These are phyloP conservation scores for Sphaerophoria taeniata DNA, from an alignment of 2,888 invertebrate species.

Conservation along the genomic window DNA sequence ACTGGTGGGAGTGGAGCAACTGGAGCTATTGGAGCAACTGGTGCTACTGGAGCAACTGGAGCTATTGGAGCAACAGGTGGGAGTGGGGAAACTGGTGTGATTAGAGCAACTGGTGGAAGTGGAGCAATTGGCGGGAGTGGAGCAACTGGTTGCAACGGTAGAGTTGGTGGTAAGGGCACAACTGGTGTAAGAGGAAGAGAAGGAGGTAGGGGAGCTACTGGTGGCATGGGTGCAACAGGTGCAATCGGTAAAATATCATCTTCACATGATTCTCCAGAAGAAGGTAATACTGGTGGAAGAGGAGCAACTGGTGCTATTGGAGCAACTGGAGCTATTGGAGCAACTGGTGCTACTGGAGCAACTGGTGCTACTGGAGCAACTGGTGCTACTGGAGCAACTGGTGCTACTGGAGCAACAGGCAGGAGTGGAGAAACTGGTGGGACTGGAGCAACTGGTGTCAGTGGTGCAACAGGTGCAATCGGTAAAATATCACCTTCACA, in stretches of 20 bases:
- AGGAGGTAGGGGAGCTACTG: not conserved
- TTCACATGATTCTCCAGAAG: not conserved
- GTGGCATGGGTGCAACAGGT: not conserved
- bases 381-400: not conserved
- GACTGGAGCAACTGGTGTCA: not conserved
- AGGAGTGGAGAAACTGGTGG: not conserved
- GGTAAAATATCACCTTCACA: not conserved
- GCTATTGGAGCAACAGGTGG: not conserved
- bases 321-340: not conserved
- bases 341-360: not conserved
- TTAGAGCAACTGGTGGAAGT: not conserved
- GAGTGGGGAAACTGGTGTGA: not conserved
- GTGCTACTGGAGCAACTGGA: not conserved
- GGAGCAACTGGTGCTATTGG: not conserved
- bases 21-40: not conserved
- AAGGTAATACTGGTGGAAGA: not conserved
- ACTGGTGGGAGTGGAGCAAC: not conserved
- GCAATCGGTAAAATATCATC: not conserved
- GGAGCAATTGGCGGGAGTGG: not conserved
- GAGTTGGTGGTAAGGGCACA: not conserved
- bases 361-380: not conserved
- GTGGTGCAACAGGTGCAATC: not conserved
- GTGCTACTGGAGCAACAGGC: not conserved
- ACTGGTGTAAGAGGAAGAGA: not conserved
- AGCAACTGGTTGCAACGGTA: not conserved